Conservation (phyloP, 1,140 invertebrate genomes). For the Monomorium pharaonis region DNA sequence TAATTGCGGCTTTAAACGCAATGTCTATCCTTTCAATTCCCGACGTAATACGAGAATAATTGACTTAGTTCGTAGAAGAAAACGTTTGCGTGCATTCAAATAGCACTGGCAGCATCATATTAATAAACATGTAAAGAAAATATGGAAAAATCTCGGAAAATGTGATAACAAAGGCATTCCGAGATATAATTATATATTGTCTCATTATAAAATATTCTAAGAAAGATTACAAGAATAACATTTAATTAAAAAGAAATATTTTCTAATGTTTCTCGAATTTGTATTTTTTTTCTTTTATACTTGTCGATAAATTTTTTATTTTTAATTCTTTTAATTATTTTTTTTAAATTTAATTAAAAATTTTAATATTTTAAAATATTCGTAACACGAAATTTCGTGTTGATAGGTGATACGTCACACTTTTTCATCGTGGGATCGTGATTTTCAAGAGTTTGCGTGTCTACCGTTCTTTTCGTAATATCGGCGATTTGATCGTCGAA, state of each 20-base stretch:
- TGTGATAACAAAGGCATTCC: neutral
- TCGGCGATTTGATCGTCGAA: constrained; percentile 47
- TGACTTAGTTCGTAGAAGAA: constrained; percentile 42
- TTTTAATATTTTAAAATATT: neutral
- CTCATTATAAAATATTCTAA: neutral
- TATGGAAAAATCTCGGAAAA: constrained; percentile 10
- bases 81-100: constrained; percentile 39
- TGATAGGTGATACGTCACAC: neutral
- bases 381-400: neutral
- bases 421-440: neutral
- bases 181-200: neutral
- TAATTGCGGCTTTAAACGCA: constrained; percentile 14
- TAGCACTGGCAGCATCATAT: neutral
- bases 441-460: neutral
- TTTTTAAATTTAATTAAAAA: neutral
- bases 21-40: constrained; percentile 67
- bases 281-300: neutral
- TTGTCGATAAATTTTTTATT: neutral
- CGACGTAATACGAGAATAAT: constrained; percentile 69
- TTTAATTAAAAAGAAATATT: neutral
- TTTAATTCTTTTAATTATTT: neutral
- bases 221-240: neutral
- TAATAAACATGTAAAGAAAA: neutral
- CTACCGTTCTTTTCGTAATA: neutral
- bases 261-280: neutral